Conservation (phyloP, 2,888 invertebrate species). For the Nematopogon swammerdamellus region DNA sequence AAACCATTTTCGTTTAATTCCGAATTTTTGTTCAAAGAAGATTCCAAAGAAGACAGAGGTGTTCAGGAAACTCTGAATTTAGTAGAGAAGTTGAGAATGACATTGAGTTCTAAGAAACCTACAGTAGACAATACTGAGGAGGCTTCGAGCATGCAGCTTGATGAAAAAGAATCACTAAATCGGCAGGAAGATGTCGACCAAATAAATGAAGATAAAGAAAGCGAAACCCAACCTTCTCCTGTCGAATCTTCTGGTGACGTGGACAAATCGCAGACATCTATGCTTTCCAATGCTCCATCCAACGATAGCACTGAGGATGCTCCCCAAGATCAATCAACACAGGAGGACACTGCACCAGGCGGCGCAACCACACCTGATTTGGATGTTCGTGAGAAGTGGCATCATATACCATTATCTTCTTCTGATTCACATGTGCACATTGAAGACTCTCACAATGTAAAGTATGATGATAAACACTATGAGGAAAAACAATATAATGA, state of each 20-base stretch:
- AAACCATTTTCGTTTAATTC: constrained; percentile 65
- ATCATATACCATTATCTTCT: constrained; percentile 17
- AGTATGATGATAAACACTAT: neutral
- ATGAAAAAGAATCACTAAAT: constrained; percentile 20
- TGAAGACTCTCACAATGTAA: neutral
- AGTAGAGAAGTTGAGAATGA: constrained; percentile 78
- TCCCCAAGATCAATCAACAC: neutral
- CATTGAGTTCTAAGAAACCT: constrained; percentile 64
- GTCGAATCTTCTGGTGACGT: neutral
- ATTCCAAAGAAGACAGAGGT: constrained; percentile 75
- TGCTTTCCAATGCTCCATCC: neutral
- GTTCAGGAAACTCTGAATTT: constrained; percentile 80
- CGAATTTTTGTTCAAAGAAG: constrained; percentile 69
- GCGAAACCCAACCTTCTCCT: constrained; percentile 14
- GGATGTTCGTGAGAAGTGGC: constrained; percentile 24
- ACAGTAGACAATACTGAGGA: constrained; percentile 41
- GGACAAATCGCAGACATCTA: neutral
- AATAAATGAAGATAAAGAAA: constrained; percentile 14
- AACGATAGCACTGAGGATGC: neutral
- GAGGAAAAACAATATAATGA: too few relatives aligned
- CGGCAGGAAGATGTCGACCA: constrained; percentile 1
- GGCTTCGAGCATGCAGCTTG: constrained; percentile 24
- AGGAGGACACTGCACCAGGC: neutral
- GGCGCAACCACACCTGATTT: neutral
- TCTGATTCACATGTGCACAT: neutral